Conservation (phyloP, 2,888 invertebrate genomes). For the Hirtodrosophila confusa region DNA sequence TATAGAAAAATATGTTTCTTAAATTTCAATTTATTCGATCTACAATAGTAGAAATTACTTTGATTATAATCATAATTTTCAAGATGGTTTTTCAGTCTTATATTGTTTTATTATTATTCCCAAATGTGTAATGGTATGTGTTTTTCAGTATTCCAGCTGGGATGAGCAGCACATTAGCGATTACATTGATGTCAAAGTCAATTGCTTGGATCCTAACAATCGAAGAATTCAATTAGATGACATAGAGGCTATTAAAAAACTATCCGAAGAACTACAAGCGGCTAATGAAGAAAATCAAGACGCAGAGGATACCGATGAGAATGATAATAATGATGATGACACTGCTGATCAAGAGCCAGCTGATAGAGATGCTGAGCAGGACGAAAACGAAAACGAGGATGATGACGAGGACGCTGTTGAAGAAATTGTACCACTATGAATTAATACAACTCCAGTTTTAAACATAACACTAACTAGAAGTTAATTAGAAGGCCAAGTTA, state of each 20-base stretch:
- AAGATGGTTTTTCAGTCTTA: too few relatives aligned
- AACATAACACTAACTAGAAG: constrained; percentile 26
- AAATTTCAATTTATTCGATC: too few relatives aligned
- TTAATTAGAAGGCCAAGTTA: constrained; percentile 59
- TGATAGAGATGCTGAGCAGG: constrained; percentile 3
- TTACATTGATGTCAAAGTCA: constrained; percentile 81
- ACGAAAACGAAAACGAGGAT: constrained; percentile 37
- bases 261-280: constrained; percentile 55
- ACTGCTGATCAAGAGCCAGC: constrained; percentile 23
- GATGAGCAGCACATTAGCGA: constrained; percentile 83
- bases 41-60: too few relatives aligned
- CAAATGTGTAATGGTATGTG: not conserved
- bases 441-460: constrained; percentile 32
- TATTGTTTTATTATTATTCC: not conserved
- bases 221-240: constrained; percentile 80
- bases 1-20: too few relatives aligned
- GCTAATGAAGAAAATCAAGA: constrained; percentile 20
- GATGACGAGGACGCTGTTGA: constrained; percentile 31
- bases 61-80: too few relatives aligned
- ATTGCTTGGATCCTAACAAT: constrained; percentile 78
- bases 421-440: constrained; percentile 37
- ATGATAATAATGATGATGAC: constrained; percentile 29
- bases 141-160: constrained; percentile 83
- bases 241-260: constrained; percentile 62
- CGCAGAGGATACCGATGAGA: constrained; percentile 40